A percentile compares a stretch with the other conserved stretches of the same genome.
Conservation (phyloP, 2,113 vertebrate species). For the Pteropus alecto region DNA sequence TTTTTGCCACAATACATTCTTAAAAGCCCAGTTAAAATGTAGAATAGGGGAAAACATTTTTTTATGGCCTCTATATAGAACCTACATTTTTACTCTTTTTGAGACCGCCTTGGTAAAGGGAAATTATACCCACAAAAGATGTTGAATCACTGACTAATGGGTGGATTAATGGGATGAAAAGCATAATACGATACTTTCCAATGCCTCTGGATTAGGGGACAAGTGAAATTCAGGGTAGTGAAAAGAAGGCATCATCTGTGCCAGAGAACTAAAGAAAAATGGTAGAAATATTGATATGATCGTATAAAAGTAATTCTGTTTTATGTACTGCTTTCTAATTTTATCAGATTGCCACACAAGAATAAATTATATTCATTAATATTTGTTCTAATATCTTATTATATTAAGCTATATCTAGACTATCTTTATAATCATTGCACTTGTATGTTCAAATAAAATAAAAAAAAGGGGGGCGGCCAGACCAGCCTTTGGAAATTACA, state of each 20-base stretch:
- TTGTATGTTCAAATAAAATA: constrained; percentile 18
- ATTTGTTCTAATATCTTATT: background rate
- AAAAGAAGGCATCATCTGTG: background rate
- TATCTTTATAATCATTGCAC: constrained; percentile 18
- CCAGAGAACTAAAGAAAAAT: background rate
- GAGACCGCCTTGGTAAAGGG: background rate
- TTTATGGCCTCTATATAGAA: background rate
- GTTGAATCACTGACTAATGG: background rate
- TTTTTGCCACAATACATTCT: background rate
- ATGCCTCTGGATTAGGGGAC: background rate
- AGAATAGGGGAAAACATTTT: background rate
- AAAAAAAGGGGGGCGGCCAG: background rate
- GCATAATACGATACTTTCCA: background rate
- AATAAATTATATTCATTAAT: background rate
- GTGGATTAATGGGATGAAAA: background rate
- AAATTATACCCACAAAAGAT: background rate
- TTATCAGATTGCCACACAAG: background rate
- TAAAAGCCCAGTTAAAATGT: constrained; percentile 31
- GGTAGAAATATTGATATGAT: background rate
- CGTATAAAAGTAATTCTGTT: background rate
- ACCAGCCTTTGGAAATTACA: background rate
- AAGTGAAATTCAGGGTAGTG: background rate
- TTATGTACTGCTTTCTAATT: background rate
- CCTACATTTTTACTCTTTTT: background rate
- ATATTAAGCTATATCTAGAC: background rate